Evolutionary conservation across 1,140 invertebrate genomes (phyloP).

Genomic region (Zelostemma sp.): DNA sequence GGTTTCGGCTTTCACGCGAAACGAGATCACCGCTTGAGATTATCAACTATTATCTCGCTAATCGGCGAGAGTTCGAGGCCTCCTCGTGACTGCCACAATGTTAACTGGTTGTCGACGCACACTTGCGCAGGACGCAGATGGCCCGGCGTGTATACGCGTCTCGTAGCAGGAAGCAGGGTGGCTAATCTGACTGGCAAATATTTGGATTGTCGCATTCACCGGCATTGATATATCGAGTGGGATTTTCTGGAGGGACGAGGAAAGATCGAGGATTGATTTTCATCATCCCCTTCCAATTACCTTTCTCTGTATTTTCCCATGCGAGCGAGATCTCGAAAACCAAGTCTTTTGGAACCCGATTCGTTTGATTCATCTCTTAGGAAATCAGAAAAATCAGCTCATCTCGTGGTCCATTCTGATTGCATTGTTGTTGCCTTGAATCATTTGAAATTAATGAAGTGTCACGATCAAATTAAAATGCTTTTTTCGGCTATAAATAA

Average conservation of each 20-base stretch:
- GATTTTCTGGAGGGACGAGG: constrained; percentile 3
- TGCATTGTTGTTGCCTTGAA: no score
- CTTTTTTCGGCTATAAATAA: no score
- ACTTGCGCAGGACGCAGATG: constrained; percentile 35
- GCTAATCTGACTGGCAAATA: constrained; percentile 69
- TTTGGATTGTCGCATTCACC: constrained; percentile 68
- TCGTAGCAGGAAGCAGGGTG: constrained; percentile 52
- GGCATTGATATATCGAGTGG: constrained; percentile 65
- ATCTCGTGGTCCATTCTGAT: no score
- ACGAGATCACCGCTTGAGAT: constrained; percentile 48
- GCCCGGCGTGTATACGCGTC: constrained; percentile 17
- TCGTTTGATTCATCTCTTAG: no score
- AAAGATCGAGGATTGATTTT: not conserved
- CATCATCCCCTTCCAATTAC: not conserved
- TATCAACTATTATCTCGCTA: constrained; percentile 49
- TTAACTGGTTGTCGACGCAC: constrained; percentile 2
- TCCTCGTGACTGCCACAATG: constrained; percentile 1
- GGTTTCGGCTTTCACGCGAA: constrained; percentile 51
- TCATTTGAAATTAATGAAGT: no score
- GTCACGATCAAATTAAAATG: no score
- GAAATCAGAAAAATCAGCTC: no score
- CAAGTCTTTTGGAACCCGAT: constrained; percentile 8
- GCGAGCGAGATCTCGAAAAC: no score
- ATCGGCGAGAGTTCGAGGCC: constrained; percentile 41
- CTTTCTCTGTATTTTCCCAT: no score